A percentile compares a stretch with the other conserved stretches of the same genome.
These are phyloP conservation scores for Falco novaeseelandiae DNA, from an alignment of 2,797 vertebrate genomes.

Conservation along the genomic window DNA sequence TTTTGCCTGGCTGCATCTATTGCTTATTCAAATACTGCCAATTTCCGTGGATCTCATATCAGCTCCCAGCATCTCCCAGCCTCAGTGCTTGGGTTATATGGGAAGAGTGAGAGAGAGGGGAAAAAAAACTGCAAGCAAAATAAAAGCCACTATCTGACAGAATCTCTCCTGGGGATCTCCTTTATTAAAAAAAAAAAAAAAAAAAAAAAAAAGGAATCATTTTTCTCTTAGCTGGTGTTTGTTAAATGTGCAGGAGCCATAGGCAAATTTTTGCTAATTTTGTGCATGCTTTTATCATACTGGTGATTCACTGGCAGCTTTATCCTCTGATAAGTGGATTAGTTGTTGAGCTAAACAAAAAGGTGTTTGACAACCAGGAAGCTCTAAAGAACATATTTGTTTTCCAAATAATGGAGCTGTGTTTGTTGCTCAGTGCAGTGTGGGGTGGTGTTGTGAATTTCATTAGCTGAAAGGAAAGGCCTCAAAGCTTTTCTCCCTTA, in stretches of 20 bases:
- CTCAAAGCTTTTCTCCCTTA: neutral
- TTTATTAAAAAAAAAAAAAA: constrained; percentile 9
- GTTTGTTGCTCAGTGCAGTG: constrained; percentile 49
- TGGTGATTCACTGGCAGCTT: constrained; percentile 77
- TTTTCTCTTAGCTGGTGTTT: constrained; percentile 68
- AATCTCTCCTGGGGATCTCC: constrained; percentile 55
- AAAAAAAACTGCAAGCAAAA: neutral
- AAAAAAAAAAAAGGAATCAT: neutral
- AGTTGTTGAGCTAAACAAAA: constrained; percentile 83
- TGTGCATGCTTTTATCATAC: constrained; percentile 79
- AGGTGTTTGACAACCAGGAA: constrained; percentile 75
- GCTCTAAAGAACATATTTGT: constrained; percentile 81
- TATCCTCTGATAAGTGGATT: constrained; percentile 85
- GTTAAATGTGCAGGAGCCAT: constrained; percentile 71
- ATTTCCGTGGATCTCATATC: constrained; percentile 48
- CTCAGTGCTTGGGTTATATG: neutral
- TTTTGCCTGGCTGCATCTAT: neutral
- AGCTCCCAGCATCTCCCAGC: constrained; percentile 52
- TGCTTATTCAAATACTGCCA: constrained; percentile 49
- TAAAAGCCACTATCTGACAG: constrained; percentile 47
- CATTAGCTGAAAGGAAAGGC: neutral
- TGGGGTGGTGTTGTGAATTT: neutral
- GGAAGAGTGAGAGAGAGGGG: neutral
- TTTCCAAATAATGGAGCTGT: constrained; percentile 76
- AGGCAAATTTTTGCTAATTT: constrained; percentile 81